A percentile compares a stretch with the other conserved stretches of the same genome.
Evolutionary conservation across 2,888 invertebrate species (phyloP).

Genomic region (Alloscopus bannaensis): DNA sequence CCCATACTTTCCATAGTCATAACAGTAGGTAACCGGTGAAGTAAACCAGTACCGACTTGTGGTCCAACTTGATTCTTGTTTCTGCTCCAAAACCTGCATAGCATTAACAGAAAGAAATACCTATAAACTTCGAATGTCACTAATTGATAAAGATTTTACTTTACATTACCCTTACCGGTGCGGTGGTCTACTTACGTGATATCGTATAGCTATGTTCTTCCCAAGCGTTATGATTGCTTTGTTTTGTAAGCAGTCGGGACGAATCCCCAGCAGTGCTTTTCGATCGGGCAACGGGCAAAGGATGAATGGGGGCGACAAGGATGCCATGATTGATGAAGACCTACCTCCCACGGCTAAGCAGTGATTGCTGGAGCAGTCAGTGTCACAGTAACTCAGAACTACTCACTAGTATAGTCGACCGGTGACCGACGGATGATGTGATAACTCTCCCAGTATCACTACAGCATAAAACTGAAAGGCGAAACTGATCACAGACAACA

Average conservation of each 20-base stretch:
- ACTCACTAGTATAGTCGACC: too few species aligned
- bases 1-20: conserved; percentile 69
- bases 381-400: too few species aligned
- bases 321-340: conserved; percentile 64
- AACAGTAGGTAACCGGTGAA: conserved; percentile 69
- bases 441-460: too few species aligned
- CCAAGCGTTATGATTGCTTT: conserved; percentile 69
- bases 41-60: conserved; percentile 71
- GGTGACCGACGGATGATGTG: too few species aligned
- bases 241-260: conserved; percentile 56
- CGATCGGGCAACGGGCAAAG: conserved; percentile 70
- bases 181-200: conserved; percentile 67
- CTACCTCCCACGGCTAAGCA: not conserved
- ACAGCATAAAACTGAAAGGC: too few species aligned
- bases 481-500: too few species aligned
- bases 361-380: too few species aligned
- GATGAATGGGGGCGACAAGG: conserved; percentile 70
- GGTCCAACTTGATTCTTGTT: conserved; percentile 71
- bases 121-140: too few species aligned
- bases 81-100: conserved; percentile 69
- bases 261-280: conserved; percentile 68
- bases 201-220: conserved; percentile 71
- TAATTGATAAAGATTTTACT: too few species aligned
- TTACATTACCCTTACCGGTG: too few species aligned
- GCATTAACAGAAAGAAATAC: too few species aligned